Percentiles rank a stretch among this genome's conserved stretches.
phyloP scores from a whole-genome alignment of 2,888 invertebrate species.

The Nomada flava region DNA sequence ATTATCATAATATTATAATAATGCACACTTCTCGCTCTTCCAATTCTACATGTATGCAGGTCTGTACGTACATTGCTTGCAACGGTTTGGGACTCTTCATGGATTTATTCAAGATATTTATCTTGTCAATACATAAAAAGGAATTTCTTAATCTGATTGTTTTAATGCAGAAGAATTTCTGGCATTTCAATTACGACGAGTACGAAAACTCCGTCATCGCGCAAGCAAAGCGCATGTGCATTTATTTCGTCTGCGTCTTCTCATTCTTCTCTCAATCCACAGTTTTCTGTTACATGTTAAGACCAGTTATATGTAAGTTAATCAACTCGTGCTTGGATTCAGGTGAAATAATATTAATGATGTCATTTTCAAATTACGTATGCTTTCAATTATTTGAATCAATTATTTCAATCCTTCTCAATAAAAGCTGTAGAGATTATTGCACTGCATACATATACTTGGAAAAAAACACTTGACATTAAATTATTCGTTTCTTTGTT shows the following conservation, averaged over 20 bases:
- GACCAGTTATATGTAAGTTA: conserved; percentile 42
- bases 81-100: conserved; percentile 55
- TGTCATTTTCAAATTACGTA: too few relatives aligned
- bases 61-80: conserved; percentile 48
- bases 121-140: conserved; percentile 55
- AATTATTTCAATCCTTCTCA: too few relatives aligned
- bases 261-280: conserved; percentile 40
- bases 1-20: too few relatives aligned
- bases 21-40: background rate
- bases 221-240: conserved; percentile 1
- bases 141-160: conserved; percentile 49
- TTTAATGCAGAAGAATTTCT: conserved; percentile 47
- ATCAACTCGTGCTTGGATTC: background rate
- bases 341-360: background rate
- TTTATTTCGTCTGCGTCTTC: conserved; percentile 38
- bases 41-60: conserved; percentile 3
- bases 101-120: conserved; percentile 61
- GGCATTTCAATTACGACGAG: conserved; percentile 46
- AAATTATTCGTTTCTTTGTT: background rate
- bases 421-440: too few relatives aligned
- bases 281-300: conserved; percentile 7
- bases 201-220: conserved; percentile 31
- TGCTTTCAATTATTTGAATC: too few relatives aligned
- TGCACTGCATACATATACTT: too few relatives aligned
- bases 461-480: background rate